These are phyloP conservation scores for Brachionus angularis DNA, from an alignment of 1,140 invertebrate genomes.

Conservation along the genomic window DNA sequence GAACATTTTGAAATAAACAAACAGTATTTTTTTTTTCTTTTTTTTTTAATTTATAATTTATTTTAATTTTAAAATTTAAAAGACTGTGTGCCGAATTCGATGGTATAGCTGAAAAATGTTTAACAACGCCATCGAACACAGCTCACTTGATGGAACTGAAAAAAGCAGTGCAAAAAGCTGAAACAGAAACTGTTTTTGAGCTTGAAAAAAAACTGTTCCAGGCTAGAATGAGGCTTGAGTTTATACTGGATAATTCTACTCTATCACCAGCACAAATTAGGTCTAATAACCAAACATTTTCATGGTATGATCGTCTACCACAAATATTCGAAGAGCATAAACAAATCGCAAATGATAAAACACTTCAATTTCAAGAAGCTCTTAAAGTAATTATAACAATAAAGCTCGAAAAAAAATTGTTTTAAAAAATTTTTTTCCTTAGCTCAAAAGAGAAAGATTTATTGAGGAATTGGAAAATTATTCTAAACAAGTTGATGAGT, in stretches of 20 bases:
- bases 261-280: constrained; percentile 73
- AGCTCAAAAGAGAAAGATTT: constrained; percentile 63
- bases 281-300: constrained; percentile 73
- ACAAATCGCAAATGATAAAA: constrained; percentile 74
- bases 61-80: constrained; percentile 46
- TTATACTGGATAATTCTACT: constrained; percentile 72
- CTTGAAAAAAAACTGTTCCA: constrained; percentile 71
- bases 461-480: constrained; percentile 74
- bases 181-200: constrained; percentile 67
- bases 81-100: constrained; percentile 81
- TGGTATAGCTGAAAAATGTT: constrained; percentile 70
- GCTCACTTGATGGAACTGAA: constrained; percentile 76
- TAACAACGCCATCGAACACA: constrained; percentile 75
- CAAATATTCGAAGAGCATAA: constrained; percentile 75
- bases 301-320: constrained; percentile 76
- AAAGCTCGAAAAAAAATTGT: constrained; percentile 52
- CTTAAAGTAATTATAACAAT: no score
- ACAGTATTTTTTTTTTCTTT: constrained; percentile 59
- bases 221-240: constrained; percentile 64
- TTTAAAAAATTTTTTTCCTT: no score
- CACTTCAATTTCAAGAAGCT: constrained; percentile 75
- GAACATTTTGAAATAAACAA: constrained; percentile 75
- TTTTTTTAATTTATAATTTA: not conserved
- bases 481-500: constrained; percentile 74
- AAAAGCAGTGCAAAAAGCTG: constrained; percentile 69